phyloP scores from a whole-genome alignment of 2,888 invertebrate species.

The Sepiola atlantica region DNA sequence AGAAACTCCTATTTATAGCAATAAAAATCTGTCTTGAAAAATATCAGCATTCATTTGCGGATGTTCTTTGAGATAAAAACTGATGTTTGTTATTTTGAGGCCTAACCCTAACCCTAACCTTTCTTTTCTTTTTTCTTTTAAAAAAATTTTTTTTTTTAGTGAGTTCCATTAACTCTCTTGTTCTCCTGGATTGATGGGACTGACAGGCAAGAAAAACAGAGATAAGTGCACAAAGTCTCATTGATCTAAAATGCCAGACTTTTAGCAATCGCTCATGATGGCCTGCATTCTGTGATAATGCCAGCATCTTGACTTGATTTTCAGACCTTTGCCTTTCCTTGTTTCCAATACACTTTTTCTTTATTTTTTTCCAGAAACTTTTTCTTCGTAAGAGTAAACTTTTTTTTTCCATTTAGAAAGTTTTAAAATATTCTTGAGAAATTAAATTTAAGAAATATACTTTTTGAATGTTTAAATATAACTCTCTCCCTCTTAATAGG shows the following conservation, averaged over 20 bases:
- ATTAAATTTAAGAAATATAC: no score
- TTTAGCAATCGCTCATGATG: not conserved
- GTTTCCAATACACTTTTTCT: not conserved
- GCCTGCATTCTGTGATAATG: conserved; percentile 19
- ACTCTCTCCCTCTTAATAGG: no score
- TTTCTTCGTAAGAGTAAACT: no score
- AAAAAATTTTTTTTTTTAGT: not conserved
- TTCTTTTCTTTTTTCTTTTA: no score
- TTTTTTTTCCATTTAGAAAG: no score
- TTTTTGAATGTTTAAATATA: no score
- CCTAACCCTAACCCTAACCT: no score
- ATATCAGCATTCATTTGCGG: not conserved
- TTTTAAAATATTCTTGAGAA: no score
- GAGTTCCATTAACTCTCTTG: not conserved
- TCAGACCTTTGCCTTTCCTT: not conserved
- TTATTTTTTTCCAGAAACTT: not conserved
- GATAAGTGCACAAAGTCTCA: not conserved
- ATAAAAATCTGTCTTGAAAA: not conserved
- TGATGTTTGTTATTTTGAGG: not conserved
- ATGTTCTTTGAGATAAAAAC: not conserved
- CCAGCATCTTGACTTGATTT: not conserved
- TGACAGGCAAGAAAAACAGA: not conserved
- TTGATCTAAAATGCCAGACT: not conserved
- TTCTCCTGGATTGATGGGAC: not conserved
- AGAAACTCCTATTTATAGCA: not conserved